Conservation (phyloP, 1,140 invertebrate genomes). For the Mycetomoellerius zeteki region DNA sequence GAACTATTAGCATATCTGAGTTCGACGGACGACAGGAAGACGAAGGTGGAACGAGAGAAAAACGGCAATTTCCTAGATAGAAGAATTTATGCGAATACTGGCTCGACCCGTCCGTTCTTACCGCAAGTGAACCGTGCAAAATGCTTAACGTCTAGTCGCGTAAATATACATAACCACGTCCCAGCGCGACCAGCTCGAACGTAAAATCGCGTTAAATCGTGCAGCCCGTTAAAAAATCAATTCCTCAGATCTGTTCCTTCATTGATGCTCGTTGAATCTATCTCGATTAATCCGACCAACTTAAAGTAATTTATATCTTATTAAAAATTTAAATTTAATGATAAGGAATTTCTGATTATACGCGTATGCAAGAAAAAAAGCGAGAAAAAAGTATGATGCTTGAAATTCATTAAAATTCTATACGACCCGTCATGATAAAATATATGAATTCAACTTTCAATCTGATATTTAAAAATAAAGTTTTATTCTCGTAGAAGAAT, state of each 20-base stretch:
- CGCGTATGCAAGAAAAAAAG: background rate
- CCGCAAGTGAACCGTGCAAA: constrained; percentile 51
- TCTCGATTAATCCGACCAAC: background rate
- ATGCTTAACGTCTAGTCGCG: constrained; percentile 49
- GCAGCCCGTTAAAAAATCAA: constrained; percentile 29
- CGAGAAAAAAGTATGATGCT: background rate
- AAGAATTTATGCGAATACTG: constrained; percentile 71
- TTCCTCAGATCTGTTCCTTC: background rate
- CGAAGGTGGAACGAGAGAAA: constrained; percentile 65
- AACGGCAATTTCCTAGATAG: constrained; percentile 75
- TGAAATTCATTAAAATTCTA: constrained; percentile 11
- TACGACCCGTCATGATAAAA: background rate
- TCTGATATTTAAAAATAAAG: background rate
- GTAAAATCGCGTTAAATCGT: constrained; percentile 36
- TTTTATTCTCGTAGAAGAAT: background rate
- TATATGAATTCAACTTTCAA: background rate
- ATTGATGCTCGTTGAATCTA: constrained; percentile 11
- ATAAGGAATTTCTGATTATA: constrained; percentile 4
- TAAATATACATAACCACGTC: constrained; percentile 49
- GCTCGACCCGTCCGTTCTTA: constrained; percentile 35
- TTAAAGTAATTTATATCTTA: constrained; percentile 28
- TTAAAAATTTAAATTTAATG: constrained; percentile 28
- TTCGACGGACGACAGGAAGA: constrained; percentile 72
- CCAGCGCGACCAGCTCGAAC: background rate
- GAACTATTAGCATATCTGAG: constrained; percentile 73